Evolutionary conservation across 2,888 invertebrate genomes (phyloP), one percentile per base, ranked within the genome.

Genomic region (Neoascia interrupta): DNA sequence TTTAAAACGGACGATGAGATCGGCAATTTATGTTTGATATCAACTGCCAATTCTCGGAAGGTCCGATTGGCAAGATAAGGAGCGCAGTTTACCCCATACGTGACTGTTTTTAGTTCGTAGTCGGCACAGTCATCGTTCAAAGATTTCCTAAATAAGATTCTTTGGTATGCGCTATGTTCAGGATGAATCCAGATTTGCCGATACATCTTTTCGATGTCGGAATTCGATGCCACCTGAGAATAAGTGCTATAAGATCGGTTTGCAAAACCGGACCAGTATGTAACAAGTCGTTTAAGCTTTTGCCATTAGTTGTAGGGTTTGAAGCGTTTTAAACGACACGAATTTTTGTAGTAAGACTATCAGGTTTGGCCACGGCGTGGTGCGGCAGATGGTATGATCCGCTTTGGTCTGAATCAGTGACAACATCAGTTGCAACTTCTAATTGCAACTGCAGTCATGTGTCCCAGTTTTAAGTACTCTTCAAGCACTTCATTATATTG

Each of bases 1-100:
- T 23, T 37, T 8, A 75, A 11, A 5, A 76, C 69, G 1, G 31
- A 11, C 0, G 51, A 53, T 5, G 73, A 73, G 0, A 66, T 6
- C 1, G 80, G 73, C n/a, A 11, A 26, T 1, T 10, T n/a, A 6
- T 13, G 0, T 36, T 31, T 4, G 1, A 54, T 10, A 3, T 49
- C 43, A 6, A 13, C 13, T 8, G 61, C 34, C 3, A 49, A 31
- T 2, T 49, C 8, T 13, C 41, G 8, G 2, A 51, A 11, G 0
- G 51, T 39, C 1, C 37, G 31, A 5, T 34, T 63, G 0, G 51
- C 51, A 1, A 63, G 16, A 13, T 16, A 63, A 0, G 39, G 51
- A 2, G 54, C 54, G 10, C 37, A 66, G n/a, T 61, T 61, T 0
- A 53, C 36, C 0, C 37, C 53, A 53, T 37, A 53, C 0, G 36